phyloP scores from a whole-genome alignment of 2,888 invertebrate genomes.

The Oasisia sp. region DNA sequence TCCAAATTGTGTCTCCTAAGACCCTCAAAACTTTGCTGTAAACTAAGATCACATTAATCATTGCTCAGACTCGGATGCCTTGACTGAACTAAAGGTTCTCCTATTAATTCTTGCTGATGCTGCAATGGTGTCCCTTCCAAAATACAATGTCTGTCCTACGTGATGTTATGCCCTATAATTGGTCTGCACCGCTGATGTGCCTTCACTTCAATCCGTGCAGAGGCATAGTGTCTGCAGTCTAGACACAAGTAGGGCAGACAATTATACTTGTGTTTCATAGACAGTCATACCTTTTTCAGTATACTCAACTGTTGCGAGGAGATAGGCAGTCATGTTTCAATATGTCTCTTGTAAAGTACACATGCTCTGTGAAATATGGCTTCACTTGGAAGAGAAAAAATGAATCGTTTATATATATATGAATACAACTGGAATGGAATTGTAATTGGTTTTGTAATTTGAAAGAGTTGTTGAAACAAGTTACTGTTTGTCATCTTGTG shows the following conservation, averaged over 20 bases:
- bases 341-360: neutral
- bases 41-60: neutral
- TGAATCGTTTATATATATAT: neutral
- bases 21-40: neutral
- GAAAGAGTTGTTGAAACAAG: neutral
- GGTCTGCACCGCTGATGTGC: neutral
- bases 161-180: slow-evolving; percentile 17
- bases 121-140: neutral
- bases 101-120: neutral
- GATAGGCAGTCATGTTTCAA: neutral
- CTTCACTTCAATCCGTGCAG: neutral
- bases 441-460: neutral
- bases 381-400: neutral
- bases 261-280: neutral
- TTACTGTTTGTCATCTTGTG: neutral
- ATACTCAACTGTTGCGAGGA: neutral
- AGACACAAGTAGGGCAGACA: neutral
- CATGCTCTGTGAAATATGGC: neutral
- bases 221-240: neutral
- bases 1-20: neutral
- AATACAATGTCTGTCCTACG: neutral
- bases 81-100: neutral
- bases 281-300: neutral
- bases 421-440: neutral
- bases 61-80: neutral